phyloP scores from a whole-genome alignment of 2,113 vertebrate genomes.

The Hylia prasina region DNA sequence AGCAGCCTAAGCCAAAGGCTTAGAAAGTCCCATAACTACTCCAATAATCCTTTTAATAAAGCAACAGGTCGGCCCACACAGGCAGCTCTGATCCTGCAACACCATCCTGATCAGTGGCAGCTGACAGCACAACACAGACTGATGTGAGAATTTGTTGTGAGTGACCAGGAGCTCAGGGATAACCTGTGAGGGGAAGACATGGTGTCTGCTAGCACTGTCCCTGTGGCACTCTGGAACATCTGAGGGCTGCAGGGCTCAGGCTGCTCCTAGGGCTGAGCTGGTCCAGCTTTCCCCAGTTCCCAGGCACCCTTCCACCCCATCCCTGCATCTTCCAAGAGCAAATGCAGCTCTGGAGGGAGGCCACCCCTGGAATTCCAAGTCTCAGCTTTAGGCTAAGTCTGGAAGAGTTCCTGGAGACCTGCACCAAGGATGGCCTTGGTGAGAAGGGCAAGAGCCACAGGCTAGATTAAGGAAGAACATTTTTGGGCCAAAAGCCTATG shows the following conservation, averaged over 20 bases:
- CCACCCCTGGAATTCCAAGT: not conserved
- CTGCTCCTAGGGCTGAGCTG: not conserved
- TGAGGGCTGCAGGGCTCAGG: not conserved
- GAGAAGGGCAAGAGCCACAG: not conserved
- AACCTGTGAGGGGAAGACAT: rapidly evolving
- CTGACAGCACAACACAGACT: not conserved
- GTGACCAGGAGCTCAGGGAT: not conserved
- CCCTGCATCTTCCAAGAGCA: not conserved
- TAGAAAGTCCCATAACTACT: not conserved
- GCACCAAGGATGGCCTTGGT: not conserved
- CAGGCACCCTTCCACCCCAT: not conserved
- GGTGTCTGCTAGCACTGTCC: rapidly evolving
- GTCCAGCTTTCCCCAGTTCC: not conserved
- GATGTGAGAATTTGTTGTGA: not conserved
- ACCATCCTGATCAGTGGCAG: not conserved
- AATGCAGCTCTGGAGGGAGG: not conserved
- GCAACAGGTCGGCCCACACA: not conserved
- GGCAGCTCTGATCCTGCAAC: not conserved
- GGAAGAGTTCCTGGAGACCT: not conserved
- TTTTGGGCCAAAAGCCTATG: not conserved
- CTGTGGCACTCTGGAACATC: rapidly evolving
- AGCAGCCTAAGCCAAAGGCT: not conserved
- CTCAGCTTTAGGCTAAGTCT: not conserved
- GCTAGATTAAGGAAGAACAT: not conserved
- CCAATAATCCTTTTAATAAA: not conserved